Evolutionary conservation across 1,140 invertebrate species (phyloP).

Genomic region (Brachionus sp.): DNA sequence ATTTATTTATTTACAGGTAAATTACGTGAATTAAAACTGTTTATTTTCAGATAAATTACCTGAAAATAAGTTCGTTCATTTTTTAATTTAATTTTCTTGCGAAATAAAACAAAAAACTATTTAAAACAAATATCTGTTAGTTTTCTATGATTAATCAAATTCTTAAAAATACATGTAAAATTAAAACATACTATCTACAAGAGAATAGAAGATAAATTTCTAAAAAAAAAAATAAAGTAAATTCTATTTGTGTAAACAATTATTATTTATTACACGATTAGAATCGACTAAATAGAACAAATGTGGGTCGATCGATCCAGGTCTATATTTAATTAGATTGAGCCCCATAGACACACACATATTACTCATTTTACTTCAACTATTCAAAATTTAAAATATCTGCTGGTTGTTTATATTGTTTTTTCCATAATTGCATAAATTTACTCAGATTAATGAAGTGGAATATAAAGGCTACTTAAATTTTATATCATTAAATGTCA

Average conservation of each 20-base stretch:
- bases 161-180: not conserved
- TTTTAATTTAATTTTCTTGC: no score
- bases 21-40: no score
- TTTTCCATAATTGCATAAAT: not conserved
- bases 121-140: no score
- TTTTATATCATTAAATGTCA: not conserved
- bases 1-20: no score
- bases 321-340: not conserved
- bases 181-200: not conserved
- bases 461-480: not conserved
- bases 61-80: no score
- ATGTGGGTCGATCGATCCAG: not conserved
- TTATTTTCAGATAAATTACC: no score
- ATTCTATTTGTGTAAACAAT: not conserved
- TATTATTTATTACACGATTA: not conserved
- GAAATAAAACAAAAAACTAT: no score
- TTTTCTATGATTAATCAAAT: no score
- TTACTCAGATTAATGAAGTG: not conserved
- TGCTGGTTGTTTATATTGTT: not conserved
- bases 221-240: not conserved
- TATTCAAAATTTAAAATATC: not conserved
- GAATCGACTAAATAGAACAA: not conserved
- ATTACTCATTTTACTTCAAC: not conserved
- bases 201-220: not conserved
- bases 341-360: not conserved